Conservation (phyloP, 2,797 vertebrate species). For the Pangasius krempfi region DNA sequence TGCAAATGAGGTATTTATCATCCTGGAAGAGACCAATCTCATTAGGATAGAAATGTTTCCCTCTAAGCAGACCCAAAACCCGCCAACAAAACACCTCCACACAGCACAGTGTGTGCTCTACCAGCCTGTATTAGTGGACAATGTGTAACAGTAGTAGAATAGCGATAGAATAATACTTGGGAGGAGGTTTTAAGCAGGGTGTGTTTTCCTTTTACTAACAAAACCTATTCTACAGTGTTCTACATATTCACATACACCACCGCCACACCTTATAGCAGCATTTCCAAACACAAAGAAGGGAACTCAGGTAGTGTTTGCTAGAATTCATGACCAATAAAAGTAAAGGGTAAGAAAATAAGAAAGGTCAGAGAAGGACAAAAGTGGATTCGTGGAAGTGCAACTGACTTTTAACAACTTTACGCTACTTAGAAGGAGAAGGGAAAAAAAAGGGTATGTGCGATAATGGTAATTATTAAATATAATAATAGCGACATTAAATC, state of each 20-base stretch:
- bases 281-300: background rate
- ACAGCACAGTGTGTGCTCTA: background rate
- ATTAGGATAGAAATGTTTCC: background rate
- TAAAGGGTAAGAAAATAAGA: background rate
- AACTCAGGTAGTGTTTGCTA: background rate
- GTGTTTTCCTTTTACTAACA: conserved; percentile 40
- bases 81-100: background rate
- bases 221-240: background rate
- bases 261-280: background rate
- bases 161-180: background rate
- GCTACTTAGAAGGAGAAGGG: conserved; percentile 59
- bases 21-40: background rate
- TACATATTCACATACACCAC: background rate
- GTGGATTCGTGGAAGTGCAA: conserved; percentile 54
- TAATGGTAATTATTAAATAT: conserved; percentile 54
- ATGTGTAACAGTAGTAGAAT: background rate
- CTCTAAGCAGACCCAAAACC: background rate
- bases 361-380: conserved; percentile 40
- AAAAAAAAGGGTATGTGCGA: conserved; percentile 28
- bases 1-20: background rate
- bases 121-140: background rate
- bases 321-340: background rate
- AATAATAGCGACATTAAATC: conserved; percentile 62
- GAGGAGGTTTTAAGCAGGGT: conserved; percentile 20
- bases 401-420: conserved; percentile 62